A percentile compares a stretch with the other conserved stretches of the same genome.
Conservation (phyloP, 2,888 invertebrate genomes). For the Nymphalis urticae region DNA sequence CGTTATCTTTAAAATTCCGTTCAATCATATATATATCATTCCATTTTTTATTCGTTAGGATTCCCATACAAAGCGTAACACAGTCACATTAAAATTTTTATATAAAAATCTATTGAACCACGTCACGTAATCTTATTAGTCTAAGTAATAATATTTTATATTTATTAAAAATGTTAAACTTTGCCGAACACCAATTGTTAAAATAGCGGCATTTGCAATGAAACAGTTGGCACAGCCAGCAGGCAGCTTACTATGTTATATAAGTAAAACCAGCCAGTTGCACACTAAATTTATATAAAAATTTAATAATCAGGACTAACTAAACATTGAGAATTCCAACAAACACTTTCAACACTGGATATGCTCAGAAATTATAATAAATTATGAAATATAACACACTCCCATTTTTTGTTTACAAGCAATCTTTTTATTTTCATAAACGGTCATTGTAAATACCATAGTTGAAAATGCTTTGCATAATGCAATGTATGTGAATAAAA, state of each 20-base stretch:
- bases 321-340: slow-evolving; percentile 36
- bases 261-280: slow-evolving; percentile 18
- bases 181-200: slow-evolving; percentile 37
- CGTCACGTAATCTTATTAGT: slow-evolving; percentile 5
- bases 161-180: slow-evolving; percentile 27
- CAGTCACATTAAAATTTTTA: slow-evolving; percentile 17
- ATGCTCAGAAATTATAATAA: slow-evolving; percentile 43
- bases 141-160: slow-evolving; percentile 15
- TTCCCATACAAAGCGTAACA: slow-evolving; percentile 9
- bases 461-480: slow-evolving; percentile 12
- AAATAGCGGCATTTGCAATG: slow-evolving; percentile 20
- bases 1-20: neutral
- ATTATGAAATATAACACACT: slow-evolving; percentile 17
- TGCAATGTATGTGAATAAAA: slow-evolving; percentile 26
- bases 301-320: slow-evolving; percentile 10
- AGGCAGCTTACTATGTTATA: slow-evolving; percentile 14
- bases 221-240: slow-evolving; percentile 38
- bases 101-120: slow-evolving; percentile 10
- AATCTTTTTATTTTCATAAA: slow-evolving; percentile 10
- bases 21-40: neutral
- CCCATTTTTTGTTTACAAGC: slow-evolving; percentile 9
- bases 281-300: slow-evolving; percentile 15
- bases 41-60: neutral
- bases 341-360: slow-evolving; percentile 48
- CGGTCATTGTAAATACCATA: slow-evolving; percentile 1